phyloP scores from a whole-genome alignment of 2,797 vertebrate species.

The Mionectes olivaceus region DNA sequence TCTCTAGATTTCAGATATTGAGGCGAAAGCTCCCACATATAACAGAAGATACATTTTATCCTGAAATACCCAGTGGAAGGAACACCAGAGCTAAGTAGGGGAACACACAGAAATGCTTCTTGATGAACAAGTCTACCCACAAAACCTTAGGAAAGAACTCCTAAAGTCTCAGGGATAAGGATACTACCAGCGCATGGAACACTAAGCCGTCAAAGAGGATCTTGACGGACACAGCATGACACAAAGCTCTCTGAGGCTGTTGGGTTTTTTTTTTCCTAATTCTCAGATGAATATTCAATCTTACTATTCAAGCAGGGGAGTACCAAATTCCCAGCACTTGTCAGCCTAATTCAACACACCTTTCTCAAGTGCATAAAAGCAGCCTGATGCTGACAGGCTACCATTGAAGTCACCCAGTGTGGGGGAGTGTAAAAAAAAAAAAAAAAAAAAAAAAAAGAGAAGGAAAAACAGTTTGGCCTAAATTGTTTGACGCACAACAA shows the following conservation, averaged over 20 bases:
- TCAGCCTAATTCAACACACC: neutral
- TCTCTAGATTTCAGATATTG: neutral
- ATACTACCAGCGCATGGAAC: neutral
- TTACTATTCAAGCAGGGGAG: neutral
- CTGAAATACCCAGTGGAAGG: neutral
- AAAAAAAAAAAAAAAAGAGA: neutral
- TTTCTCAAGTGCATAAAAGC: neutral
- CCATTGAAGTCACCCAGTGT: neutral
- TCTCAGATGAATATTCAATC: neutral
- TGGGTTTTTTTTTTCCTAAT: neutral
- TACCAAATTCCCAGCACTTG: neutral
- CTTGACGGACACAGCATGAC: neutral
- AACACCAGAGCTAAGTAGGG: rapidly evolving
- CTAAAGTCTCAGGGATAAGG: neutral
- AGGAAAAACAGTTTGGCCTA: neutral
- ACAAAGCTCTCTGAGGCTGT: neutral
- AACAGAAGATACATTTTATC: neutral
- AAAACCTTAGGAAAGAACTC: neutral
- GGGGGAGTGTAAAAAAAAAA: neutral
- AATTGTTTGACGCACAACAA: conserved; percentile 28
- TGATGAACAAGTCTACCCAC: neutral
- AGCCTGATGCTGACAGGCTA: neutral
- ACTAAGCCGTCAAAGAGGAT: neutral
- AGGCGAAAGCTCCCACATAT: neutral
- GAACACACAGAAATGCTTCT: neutral